phyloP scores from a whole-genome alignment of 2,888 invertebrate species.

The Tipula unca region DNA sequence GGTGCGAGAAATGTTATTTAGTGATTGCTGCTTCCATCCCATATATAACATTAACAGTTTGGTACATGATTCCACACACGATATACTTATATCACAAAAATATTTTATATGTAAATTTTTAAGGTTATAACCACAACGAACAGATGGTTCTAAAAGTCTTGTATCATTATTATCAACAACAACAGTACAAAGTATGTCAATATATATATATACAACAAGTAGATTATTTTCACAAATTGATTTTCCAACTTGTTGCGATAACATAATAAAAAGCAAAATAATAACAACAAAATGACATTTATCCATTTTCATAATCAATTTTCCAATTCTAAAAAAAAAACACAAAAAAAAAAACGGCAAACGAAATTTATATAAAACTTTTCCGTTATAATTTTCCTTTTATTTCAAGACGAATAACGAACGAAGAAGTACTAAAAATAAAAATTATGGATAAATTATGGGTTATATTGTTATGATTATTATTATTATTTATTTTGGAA shows the following conservation, averaged over 20 bases:
- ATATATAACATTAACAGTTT: neutral
- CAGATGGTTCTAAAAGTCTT: neutral
- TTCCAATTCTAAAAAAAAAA: neutral
- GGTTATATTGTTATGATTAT: neutral
- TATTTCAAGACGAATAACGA: neutral
- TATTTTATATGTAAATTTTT: neutral
- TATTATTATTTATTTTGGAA: neutral
- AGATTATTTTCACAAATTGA: neutral
- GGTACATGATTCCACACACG: neutral
- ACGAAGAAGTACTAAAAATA: neutral
- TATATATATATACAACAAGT: neutral
- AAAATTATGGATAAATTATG: constrained; percentile 3
- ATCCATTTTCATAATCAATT: constrained; percentile 14
- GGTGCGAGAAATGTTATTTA: neutral
- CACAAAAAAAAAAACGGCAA: neutral
- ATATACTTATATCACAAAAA: too few species aligned
- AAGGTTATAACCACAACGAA: neutral
- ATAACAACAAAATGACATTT: constrained; percentile 14
- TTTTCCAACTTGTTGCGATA: constrained; percentile 8
- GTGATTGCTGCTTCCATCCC: neutral
- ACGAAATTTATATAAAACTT: neutral
- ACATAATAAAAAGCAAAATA: neutral
- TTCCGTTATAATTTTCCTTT: constrained; percentile 8
- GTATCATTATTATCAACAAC: neutral
- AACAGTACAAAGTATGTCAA: neutral